These are phyloP conservation scores for Wasmannia auropunctata DNA, from an alignment of 1,140 invertebrate genomes.

Conservation along the genomic window DNA sequence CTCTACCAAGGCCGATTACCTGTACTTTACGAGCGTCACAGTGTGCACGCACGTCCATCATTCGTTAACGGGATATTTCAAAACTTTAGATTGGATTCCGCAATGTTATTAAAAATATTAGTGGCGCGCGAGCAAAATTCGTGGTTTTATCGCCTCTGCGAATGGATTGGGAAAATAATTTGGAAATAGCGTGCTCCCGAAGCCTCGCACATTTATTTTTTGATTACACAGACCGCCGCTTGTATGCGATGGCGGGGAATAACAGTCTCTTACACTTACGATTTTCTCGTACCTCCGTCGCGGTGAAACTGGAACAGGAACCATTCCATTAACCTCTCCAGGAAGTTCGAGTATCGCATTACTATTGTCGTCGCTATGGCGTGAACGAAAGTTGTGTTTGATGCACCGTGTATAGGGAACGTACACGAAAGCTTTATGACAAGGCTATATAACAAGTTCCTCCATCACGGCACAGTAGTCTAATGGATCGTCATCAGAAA, in stretches of 20 bases:
- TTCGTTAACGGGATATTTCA: not conserved
- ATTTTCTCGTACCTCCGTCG: constrained; percentile 36
- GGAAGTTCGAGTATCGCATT: constrained; percentile 49
- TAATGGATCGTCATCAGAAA: not conserved
- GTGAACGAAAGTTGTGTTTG: constrained; percentile 43
- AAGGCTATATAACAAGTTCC: not conserved
- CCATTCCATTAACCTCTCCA: constrained; percentile 54
- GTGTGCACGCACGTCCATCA: not conserved
- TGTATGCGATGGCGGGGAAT: not conserved
- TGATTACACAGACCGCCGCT: not conserved
- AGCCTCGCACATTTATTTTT: constrained; percentile 27
- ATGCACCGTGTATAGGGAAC: constrained; percentile 21
- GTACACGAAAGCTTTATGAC: constrained; percentile 10
- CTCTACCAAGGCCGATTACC: not conserved
- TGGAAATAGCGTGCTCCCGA: not conserved
- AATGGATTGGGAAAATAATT: constrained; percentile 6
- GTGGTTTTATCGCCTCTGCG: not conserved
- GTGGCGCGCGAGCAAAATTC: not conserved
- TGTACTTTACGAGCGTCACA: constrained; percentile 21
- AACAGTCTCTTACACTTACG: constrained; percentile 45
- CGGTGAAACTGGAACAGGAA: constrained; percentile 52
- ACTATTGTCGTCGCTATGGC: constrained; percentile 34
- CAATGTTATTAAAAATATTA: not conserved
- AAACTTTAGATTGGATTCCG: not conserved
- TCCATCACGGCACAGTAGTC: not conserved